These are phyloP conservation scores for Priocnemis perturbator DNA, from an alignment of 2,888 invertebrate species.

Conservation along the genomic window DNA sequence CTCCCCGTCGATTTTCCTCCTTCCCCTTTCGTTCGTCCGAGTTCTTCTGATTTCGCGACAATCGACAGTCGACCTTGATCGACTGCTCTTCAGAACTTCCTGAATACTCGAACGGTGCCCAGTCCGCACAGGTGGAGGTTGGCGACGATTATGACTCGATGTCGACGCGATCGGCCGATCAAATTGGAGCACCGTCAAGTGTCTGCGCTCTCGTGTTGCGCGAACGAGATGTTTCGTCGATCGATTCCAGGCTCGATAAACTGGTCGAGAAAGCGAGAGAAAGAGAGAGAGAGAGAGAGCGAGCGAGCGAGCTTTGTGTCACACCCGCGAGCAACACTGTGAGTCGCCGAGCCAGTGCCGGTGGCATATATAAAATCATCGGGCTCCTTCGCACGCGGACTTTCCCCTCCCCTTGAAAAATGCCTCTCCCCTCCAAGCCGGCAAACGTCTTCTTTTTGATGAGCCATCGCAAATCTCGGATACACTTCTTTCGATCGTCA, in stretches of 20 bases:
- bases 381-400: constrained; percentile 10
- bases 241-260: background rate
- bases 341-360: constrained; percentile 28
- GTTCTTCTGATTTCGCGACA: too few relatives aligned
- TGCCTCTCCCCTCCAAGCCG: background rate
- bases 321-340: constrained; percentile 32
- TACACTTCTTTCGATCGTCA: background rate
- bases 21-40: background rate
- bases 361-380: constrained; percentile 50
- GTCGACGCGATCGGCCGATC: background rate
- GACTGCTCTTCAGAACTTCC: too few relatives aligned
- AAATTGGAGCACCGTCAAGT: background rate
- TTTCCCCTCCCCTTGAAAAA: constrained; percentile 34
- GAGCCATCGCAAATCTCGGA: background rate
- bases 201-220: background rate
- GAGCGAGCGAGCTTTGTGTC: constrained; percentile 10
- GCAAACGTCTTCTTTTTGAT: background rate
- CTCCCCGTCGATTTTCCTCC: background rate
- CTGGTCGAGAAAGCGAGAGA: background rate
- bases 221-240: background rate
- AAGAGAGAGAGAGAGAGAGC: background rate
- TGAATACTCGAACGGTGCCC: too few relatives aligned
- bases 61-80: too few relatives aligned
- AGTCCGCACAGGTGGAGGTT: too few relatives aligned
- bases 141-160: too few relatives aligned